Base-by-base conservation (phyloP, 35 echinoderm and acorn worm species). In the Amphiura filiformis region DNA sequence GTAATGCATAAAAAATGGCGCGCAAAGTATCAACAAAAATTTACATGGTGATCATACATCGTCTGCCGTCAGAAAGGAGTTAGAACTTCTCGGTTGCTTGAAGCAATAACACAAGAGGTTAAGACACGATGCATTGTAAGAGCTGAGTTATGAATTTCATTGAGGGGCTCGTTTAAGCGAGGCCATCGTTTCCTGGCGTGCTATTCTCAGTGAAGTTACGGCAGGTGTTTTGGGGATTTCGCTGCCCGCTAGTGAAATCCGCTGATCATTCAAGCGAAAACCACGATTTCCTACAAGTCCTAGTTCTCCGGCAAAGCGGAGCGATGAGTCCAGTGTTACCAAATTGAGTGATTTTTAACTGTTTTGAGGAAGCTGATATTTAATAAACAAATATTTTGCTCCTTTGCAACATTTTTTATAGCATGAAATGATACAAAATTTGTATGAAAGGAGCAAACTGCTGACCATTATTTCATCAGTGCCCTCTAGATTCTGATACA, bases 21-120 rank as follows among this genome's bases (percentile, higher is more conserved):
- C n/a, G n/a, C n/a, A n/a, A n/a, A n/a, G n/a, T n/a, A n/a, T n/a
- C n/a, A n/a, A n/a, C n/a, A n/a, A n/a, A n/a, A n/a, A n/a, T n/a
- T n/a, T n/a, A n/a, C n/a, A n/a, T n/a, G n/a, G n/a, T n/a, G n/a
- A n/a, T n/a, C n/a, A n/a, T n/a, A n/a, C n/a, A n/a, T n/a, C n/a
- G n/a, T n/a, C 5, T 47, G 41, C 61, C 15, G 26, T 23, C 7
- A 18, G 61, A 3, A 70, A 70, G 26, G 61, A 70, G 61, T 70
- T 70, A 70, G 7, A n/a, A 26, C 61, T 18, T 47, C 61, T 70
- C 28, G 61, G 7, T 70, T 70, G 61, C 61, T n/a, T 70, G 9
- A n/a, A 70, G 61, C 44, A 70, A 70, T 70, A 70, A 70, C 26
- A 70, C 61, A 70, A 70, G 61, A 70, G 61, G 61, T 70, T 70